A percentile compares a stretch with the other conserved stretches of the same genome.
phyloP scores from a whole-genome alignment of 1,140 invertebrate species.

The Macrotrachela quadricornifera region DNA sequence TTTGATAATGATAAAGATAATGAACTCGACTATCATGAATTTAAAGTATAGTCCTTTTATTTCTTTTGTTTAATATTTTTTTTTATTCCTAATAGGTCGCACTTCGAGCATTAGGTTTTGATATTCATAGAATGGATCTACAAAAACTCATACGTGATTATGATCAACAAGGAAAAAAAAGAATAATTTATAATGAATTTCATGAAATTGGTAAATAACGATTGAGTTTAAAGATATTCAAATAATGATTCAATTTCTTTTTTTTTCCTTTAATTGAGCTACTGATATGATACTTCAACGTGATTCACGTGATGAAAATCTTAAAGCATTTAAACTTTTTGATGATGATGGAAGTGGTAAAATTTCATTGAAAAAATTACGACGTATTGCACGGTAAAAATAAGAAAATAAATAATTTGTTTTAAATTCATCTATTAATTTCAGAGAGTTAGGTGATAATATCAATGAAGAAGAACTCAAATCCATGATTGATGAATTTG shows the following conservation, averaged over 20 bases:
- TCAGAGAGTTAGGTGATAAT: slow-evolving; percentile 29
- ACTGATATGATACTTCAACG: slow-evolving; percentile 30
- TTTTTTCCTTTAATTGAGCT: slow-evolving; percentile 15
- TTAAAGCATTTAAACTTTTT: slow-evolving; percentile 32
- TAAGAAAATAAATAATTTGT: background rate
- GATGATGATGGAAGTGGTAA: slow-evolving; percentile 31
- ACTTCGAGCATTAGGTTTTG: slow-evolving; percentile 30
- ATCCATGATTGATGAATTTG: slow-evolving; percentile 33
- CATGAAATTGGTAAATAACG: slow-evolving; percentile 29
- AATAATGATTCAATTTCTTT: background rate
- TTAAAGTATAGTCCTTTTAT: slow-evolving; percentile 18
- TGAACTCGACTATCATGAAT: slow-evolving; percentile 30
- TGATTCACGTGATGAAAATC: slow-evolving; percentile 28
- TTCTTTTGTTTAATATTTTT: background rate
- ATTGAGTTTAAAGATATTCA: background rate
- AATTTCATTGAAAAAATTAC: slow-evolving; percentile 27
- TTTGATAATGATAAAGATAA: slow-evolving; percentile 32
- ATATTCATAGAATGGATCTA: slow-evolving; percentile 30
- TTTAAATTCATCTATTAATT: background rate
- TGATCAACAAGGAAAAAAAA: slow-evolving; percentile 23
- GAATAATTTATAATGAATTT: slow-evolving; percentile 30
- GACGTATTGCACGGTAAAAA: slow-evolving; percentile 26
- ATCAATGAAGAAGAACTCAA: slow-evolving; percentile 30
- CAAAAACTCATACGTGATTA: slow-evolving; percentile 27
- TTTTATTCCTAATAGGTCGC: slow-evolving; percentile 20